phyloP scores from a whole-genome alignment of 2,113 vertebrate genomes.

The Onychostruthus taczanowskii region DNA sequence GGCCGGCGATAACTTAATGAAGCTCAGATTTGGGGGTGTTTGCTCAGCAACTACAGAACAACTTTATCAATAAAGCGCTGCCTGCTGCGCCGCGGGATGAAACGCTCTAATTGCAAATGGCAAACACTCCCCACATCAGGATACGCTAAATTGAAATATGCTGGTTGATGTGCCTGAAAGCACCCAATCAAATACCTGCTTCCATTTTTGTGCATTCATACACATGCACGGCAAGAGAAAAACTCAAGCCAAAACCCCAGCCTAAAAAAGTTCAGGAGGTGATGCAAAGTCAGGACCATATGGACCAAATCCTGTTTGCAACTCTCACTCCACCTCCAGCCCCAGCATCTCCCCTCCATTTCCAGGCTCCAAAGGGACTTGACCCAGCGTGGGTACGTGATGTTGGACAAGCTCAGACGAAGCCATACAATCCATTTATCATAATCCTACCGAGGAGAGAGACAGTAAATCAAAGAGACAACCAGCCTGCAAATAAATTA shows the following conservation, averaged over 20 bases:
- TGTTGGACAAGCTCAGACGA: constrained; percentile 56
- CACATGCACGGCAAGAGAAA: accelerated
- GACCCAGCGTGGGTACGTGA: constrained; percentile 49
- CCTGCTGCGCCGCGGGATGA: neutral
- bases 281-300: neutral
- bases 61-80: constrained; percentile 32
- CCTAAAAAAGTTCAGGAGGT: neutral
- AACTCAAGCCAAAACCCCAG: neutral
- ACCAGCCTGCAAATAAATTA: constrained; percentile 76
- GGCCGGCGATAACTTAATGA: constrained; percentile 19
- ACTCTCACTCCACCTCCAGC: neutral
- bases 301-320: neutral
- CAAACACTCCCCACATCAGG: neutral
- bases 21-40: constrained; percentile 51
- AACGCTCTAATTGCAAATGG: neutral
- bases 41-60: constrained; percentile 43
- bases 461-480: constrained; percentile 79
- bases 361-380: constrained; percentile 45
- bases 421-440: constrained; percentile 77
- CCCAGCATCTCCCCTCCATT: neutral
- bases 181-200: neutral
- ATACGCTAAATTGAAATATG: neutral
- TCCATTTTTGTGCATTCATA: accelerated
- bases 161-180: neutral
- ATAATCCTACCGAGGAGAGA: constrained; percentile 74